Evolutionary conservation across 2,888 invertebrate species (phyloP).

Genomic region (Pristionchus maxplancki): DNA sequence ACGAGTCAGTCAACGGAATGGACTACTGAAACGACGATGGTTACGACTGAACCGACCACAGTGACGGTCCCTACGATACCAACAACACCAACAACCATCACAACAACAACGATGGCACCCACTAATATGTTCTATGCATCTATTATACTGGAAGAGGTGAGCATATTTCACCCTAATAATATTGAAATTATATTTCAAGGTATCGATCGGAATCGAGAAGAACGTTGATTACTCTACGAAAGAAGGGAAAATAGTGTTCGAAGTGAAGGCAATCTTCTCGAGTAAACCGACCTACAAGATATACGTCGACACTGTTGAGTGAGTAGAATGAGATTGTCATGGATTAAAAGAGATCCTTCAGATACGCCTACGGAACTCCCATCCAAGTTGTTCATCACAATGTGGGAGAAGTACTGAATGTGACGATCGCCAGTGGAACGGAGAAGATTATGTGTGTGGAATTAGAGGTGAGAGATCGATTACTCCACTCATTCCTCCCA

Average conservation of each 20-base stretch:
- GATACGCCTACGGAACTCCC: not conserved
- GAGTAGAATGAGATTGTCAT: not conserved
- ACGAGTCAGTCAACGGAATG: not conserved
- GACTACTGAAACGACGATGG: not conserved
- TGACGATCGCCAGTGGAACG: conserved; percentile 8
- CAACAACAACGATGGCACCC: not conserved
- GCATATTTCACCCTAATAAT: not conserved
- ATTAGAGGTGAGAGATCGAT: not conserved
- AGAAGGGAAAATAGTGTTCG: not conserved
- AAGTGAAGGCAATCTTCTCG: not conserved
- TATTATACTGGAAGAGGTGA: not conserved
- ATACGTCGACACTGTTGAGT: conserved; percentile 21
- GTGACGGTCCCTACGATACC: not conserved
- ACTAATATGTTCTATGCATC: not conserved
- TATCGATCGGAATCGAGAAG: not conserved
- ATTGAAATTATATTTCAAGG: not conserved
- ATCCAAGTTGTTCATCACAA: not conserved
- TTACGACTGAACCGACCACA: not conserved
- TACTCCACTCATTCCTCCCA: not conserved
- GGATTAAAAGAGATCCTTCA: not conserved
- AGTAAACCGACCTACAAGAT: not conserved
- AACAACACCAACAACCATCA: not conserved
- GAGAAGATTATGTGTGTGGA: not conserved
- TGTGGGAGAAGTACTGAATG: conserved; percentile 17
- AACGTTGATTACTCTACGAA: not conserved